Evolutionary conservation across 30 jellyfish, hydroid and myxozoan genomes (phyloP).

Genomic region (Catostylus mosaicus): DNA sequence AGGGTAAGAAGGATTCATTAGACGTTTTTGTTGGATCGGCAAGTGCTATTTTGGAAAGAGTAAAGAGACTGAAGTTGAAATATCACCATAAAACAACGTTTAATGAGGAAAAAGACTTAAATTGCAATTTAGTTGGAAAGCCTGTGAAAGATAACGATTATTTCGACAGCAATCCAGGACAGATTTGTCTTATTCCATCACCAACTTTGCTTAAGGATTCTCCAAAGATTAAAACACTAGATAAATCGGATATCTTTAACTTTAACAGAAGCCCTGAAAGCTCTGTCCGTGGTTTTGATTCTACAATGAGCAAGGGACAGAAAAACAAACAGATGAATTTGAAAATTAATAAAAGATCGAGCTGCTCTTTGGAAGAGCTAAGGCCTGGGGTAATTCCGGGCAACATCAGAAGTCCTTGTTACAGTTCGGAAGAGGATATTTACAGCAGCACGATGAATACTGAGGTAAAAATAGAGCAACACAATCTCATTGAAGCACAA

Average conservation of each 20-base stretch:
- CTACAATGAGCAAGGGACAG: not conserved
- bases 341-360: constrained; percentile 7
- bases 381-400: not conserved
- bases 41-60: constrained; percentile 66
- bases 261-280: not conserved
- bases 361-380: constrained; percentile 34
- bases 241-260: not conserved
- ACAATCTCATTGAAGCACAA: not conserved
- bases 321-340: not conserved
- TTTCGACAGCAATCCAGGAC: not conserved
- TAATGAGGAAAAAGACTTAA: not conserved
- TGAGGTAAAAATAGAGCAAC: not conserved
- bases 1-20: constrained; percentile 17
- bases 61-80: constrained; percentile 44
- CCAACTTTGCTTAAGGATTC: constrained; percentile 3
- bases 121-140: not conserved
- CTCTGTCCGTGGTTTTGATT: not conserved
- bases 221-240: not conserved
- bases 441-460: not conserved
- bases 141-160: not conserved
- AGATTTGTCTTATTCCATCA: not conserved
- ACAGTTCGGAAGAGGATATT: constrained; percentile 36
- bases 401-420: constrained; percentile 1
- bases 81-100: constrained; percentile 31
- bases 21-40: constrained; percentile 66